phyloP scores from a whole-genome alignment of 2,888 invertebrate genomes.

The Silvanus unidentatus region DNA sequence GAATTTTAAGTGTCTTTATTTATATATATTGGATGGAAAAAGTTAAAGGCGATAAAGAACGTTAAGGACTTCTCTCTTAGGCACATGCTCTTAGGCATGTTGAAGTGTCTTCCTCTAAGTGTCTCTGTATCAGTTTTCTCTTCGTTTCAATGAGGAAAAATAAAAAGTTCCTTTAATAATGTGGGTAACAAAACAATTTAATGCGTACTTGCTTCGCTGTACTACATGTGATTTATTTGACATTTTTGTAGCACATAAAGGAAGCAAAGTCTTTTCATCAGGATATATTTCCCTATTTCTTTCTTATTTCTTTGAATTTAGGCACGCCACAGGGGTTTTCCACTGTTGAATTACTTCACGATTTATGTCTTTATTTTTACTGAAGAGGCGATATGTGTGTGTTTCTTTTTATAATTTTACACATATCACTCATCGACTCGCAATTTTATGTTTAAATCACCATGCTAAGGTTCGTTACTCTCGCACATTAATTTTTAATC shows the following conservation, averaged over 20 bases:
- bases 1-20: no score
- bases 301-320: slow-evolving; percentile 33
- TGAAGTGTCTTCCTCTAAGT: no score
- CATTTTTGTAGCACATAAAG: slow-evolving; percentile 17
- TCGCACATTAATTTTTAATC: no score
- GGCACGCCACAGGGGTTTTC: slow-evolving; percentile 29
- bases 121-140: no score
- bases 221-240: slow-evolving; percentile 20
- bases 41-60: no score
- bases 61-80: no score
- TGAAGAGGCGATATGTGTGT: slow-evolving; percentile 21
- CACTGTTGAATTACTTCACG: slow-evolving; percentile 29
- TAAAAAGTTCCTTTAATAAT: slow-evolving; percentile 2
- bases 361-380: slow-evolving; percentile 37
- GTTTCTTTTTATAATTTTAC: slow-evolving; percentile 24
- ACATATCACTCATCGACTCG: no score
- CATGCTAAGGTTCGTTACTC: no score
- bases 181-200: slow-evolving; percentile 14
- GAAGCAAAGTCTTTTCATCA: slow-evolving; percentile 23
- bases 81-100: no score
- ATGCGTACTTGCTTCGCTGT: slow-evolving; percentile 13
- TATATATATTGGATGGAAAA: no score
- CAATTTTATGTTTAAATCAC: no score
- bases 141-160: no score
- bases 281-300: slow-evolving; percentile 34